phyloP scores from a whole-genome alignment of 1,140 invertebrate genomes.

The Druon quercuslanigerum region DNA sequence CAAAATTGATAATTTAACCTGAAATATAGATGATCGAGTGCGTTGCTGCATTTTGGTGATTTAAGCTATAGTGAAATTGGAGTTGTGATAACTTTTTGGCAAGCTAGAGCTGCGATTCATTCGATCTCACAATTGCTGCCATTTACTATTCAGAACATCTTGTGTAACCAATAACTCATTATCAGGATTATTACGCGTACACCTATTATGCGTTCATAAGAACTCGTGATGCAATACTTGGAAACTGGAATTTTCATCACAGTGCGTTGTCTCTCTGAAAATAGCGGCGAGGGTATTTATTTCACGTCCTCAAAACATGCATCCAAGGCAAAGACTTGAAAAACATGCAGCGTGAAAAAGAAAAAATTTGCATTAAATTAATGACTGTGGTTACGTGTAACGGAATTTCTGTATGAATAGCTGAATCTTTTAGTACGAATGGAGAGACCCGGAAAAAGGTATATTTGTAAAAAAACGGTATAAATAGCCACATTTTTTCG shows the following conservation, averaged over 20 bases:
- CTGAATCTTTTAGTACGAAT: too few species aligned
- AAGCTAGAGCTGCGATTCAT: constrained; percentile 1
- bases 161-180: constrained; percentile 26
- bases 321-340: neutral
- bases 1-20: neutral
- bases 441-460: too few species aligned
- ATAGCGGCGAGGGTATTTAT: neutral
- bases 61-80: constrained; percentile 7
- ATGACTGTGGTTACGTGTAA: too few species aligned
- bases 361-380: too few species aligned
- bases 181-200: constrained; percentile 15
- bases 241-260: constrained; percentile 18
- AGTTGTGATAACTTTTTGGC: constrained; percentile 24
- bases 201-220: neutral
- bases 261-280: neutral
- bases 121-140: constrained; percentile 25
- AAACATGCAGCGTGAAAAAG: too few species aligned
- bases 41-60: constrained; percentile 3
- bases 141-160: constrained; percentile 15
- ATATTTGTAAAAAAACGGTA: too few species aligned
- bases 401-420: too few species aligned
- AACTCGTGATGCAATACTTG: constrained; percentile 11
- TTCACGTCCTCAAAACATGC: constrained; percentile 3
- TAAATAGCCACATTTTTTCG: too few species aligned
- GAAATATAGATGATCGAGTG: neutral